Evolutionary conservation across 2,797 vertebrate species (phyloP).

Genomic region (Sarcoramphus papa): DNA sequence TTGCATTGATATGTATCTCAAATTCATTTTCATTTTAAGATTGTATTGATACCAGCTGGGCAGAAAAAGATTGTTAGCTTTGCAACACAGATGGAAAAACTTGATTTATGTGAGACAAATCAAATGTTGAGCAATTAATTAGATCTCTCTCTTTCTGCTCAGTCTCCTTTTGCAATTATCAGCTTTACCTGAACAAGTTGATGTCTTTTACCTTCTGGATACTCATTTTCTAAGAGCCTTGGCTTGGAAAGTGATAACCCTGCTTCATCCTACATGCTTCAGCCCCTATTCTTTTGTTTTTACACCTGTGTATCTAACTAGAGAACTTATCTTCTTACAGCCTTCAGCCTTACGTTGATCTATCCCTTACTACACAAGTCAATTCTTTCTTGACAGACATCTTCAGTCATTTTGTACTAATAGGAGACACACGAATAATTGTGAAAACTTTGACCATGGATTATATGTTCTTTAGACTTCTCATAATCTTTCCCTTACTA

Average conservation of each 20-base stretch:
- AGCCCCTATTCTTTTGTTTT: not conserved
- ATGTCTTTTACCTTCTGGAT: not conserved
- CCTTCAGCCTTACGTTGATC: not conserved
- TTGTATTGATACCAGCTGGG: not conserved
- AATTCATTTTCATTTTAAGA: not conserved
- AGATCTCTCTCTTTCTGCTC: not conserved
- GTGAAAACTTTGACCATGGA: not conserved
- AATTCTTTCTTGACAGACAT: not conserved
- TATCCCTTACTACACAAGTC: not conserved
- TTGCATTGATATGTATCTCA: not conserved
- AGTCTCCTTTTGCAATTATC: not conserved
- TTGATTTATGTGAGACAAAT: not conserved
- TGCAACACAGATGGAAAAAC: not conserved
- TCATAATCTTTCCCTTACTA: not conserved
- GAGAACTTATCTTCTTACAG: not conserved
- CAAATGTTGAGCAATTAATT: not conserved
- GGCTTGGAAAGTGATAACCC: not conserved
- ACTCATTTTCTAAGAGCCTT: not conserved
- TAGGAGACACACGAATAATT: not conserved
- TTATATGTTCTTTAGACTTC: not conserved
- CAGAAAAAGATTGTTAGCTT: not conserved
- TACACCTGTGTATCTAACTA: not conserved
- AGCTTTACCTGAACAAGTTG: not conserved
- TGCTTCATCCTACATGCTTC: not conserved
- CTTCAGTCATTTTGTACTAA: not conserved